A percentile compares a stretch with the other conserved stretches of the same genome.
Conservation (phyloP, 37 sponge, comb jelly and placozoan species). For the Oscarella lobularis region DNA sequence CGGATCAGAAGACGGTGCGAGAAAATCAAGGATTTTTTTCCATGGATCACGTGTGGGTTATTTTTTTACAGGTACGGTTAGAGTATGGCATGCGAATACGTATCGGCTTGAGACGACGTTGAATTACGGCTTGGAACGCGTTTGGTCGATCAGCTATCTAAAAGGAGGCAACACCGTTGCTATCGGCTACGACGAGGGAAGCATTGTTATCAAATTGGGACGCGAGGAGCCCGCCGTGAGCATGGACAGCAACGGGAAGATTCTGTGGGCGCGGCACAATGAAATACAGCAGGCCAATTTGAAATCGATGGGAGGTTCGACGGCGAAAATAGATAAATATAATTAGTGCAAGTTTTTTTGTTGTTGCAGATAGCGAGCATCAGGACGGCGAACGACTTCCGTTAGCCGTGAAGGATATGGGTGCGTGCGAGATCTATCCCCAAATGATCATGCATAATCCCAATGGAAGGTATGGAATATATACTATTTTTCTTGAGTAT, state of each 20-base stretch:
- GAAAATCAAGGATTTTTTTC: neutral
- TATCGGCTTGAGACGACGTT: slow-evolving; percentile 95
- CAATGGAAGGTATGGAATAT: slow-evolving; percentile 75
- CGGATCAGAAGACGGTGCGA: slow-evolving; percentile 93
- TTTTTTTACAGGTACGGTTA: too few species aligned
- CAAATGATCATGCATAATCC: slow-evolving; percentile 86
- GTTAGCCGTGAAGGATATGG: slow-evolving; percentile 90
- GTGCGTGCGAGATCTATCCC: slow-evolving; percentile 94
- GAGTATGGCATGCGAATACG: slow-evolving; percentile 88
- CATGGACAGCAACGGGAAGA: slow-evolving; percentile 92
- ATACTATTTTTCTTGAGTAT: neutral
- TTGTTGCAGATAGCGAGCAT: slow-evolving; percentile 38
- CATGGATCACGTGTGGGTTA: neutral
- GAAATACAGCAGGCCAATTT: slow-evolving; percentile 96
- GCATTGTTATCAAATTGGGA: slow-evolving; percentile 74
- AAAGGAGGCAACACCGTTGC: slow-evolving; percentile 76
- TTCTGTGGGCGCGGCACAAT: slow-evolving; percentile 93
- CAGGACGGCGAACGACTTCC: slow-evolving; percentile 91
- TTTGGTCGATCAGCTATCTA: slow-evolving; percentile 71
- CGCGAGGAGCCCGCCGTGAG: slow-evolving; percentile 97
- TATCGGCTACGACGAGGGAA: slow-evolving; percentile 94
- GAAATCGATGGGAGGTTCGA: slow-evolving; percentile 33
- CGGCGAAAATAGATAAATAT: neutral
- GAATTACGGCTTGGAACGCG: slow-evolving; percentile 96
- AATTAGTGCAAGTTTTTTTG: neutral